Evolutionary conservation across 2,113 vertebrate genomes (phyloP).

Genomic region (Hemiscyllium ocellatum): DNA sequence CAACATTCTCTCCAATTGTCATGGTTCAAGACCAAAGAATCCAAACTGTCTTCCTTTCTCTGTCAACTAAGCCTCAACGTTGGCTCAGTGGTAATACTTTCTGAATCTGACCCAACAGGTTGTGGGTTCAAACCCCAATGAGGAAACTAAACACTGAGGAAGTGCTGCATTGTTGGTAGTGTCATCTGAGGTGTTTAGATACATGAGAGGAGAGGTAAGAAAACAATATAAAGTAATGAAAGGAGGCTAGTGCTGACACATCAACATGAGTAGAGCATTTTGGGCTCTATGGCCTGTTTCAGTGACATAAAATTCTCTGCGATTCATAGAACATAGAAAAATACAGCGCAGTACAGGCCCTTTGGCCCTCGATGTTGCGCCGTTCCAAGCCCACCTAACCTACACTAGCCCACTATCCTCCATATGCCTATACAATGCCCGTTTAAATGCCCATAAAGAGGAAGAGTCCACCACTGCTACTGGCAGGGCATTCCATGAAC

Average conservation of each 20-base stretch:
- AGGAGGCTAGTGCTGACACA: neutral
- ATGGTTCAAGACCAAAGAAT: neutral
- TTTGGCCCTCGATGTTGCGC: too few species aligned
- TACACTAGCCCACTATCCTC: too few species aligned
- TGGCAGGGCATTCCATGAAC: too few species aligned
- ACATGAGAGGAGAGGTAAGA: neutral
- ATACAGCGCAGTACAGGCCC: too few species aligned
- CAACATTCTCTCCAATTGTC: neutral
- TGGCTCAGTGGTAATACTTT: neutral
- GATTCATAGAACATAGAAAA: too few species aligned
- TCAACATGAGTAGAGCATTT: too few species aligned
- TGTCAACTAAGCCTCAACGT: neutral
- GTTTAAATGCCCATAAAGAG: too few species aligned
- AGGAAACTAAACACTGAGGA: neutral
- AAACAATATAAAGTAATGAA: neutral
- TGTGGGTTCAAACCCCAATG: neutral
- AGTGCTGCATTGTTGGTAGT: neutral
- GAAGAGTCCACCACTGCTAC: too few species aligned
- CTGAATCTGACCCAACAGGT: neutral
- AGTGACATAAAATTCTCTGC: neutral
- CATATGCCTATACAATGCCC: too few species aligned
- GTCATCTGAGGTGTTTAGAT: neutral
- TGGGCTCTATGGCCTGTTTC: neutral
- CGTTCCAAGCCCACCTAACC: too few species aligned
- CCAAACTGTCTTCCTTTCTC: neutral